Evolutionary conservation across 2,888 invertebrate genomes (phyloP).

Genomic region (Drosophila aldrichi): DNA sequence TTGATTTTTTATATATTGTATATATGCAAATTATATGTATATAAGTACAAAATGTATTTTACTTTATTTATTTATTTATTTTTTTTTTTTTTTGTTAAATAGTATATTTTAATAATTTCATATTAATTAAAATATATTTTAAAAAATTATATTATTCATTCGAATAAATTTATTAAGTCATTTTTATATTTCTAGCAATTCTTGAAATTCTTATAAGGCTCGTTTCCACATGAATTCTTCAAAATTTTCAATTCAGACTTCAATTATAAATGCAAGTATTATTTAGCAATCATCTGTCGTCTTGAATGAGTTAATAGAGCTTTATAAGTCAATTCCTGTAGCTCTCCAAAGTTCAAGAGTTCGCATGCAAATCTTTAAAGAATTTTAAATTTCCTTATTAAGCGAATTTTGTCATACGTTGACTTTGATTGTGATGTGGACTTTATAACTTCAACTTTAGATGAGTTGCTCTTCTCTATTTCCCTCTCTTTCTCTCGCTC

Average conservation of each 20-base stretch:
- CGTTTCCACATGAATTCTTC: neutral
- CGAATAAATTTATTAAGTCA: too few relatives aligned
- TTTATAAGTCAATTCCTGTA: neutral
- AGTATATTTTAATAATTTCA: too few relatives aligned
- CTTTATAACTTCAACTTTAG: neutral
- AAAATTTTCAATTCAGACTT: neutral
- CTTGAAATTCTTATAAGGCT: neutral
- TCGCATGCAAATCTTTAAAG: slow-evolving; percentile 12
- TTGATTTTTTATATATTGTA: too few relatives aligned
- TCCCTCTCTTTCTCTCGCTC: neutral
- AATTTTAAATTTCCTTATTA: slow-evolving; percentile 50
- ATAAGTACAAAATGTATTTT: too few relatives aligned
- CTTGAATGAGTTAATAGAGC: neutral
- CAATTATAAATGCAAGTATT: neutral
- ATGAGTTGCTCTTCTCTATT: neutral
- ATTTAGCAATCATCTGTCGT: too few relatives aligned
- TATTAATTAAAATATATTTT: too few relatives aligned
- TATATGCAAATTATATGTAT: too few relatives aligned
- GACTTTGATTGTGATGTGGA: slow-evolving; percentile 22
- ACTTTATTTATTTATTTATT: too few relatives aligned
- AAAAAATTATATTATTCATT: too few relatives aligned
- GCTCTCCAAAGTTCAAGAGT: slow-evolving; percentile 11
- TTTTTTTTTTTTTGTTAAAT: too few relatives aligned
- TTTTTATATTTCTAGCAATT: neutral
- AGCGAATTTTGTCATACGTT: neutral